Evolutionary conservation across 2,113 vertebrate genomes (phyloP), one percentile per base, ranked within the genome.

Genomic region (Solea solea): DNA sequence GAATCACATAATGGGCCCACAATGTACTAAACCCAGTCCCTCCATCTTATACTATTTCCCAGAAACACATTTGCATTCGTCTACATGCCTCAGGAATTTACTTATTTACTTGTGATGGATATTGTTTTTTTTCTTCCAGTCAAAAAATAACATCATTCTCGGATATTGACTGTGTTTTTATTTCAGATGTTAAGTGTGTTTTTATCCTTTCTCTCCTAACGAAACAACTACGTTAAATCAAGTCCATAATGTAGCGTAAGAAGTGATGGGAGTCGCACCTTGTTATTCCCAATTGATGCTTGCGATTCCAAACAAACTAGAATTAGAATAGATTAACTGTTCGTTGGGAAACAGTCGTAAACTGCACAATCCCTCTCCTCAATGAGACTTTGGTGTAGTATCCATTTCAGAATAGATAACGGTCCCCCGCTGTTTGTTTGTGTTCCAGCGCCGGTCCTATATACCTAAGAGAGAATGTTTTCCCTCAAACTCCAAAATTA

Each of bases 361-460:
- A 84, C 55, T 70, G 16, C 46, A 69, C 82, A 48, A 89, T 90
- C 74, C 69, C 73, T 86, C 81, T 83, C 81, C 85, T 78, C 80
- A 88, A 90, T 86, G 85, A 90, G 87, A 86, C 82, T 76, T 81
- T 70, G 52, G 67, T 68, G 78, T 80, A 28, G 70, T 56, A 78
- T 90, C 81, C 69, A 78, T 85, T 85, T 84, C 68, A 55, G 81
- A 87, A 82, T 74, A 78, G 84, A 87, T 87, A 86, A 87, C 49
- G 64, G 82, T 71, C 88, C 75, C 91, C 89, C 64, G 88, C 88
- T 91, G 90, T 86, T 90, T 91, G 88, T 91, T 89, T 90, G 83
- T 85, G 85, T 88, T 89, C 68, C 64, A 61, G 72, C 86, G 69
- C 74, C 42, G 66, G 8, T 72, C 76, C 76, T 54, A 64, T 85